These are phyloP conservation scores for Leptinotarsa texana DNA, from an alignment of 1,140 invertebrate genomes.

Conservation along the genomic window DNA sequence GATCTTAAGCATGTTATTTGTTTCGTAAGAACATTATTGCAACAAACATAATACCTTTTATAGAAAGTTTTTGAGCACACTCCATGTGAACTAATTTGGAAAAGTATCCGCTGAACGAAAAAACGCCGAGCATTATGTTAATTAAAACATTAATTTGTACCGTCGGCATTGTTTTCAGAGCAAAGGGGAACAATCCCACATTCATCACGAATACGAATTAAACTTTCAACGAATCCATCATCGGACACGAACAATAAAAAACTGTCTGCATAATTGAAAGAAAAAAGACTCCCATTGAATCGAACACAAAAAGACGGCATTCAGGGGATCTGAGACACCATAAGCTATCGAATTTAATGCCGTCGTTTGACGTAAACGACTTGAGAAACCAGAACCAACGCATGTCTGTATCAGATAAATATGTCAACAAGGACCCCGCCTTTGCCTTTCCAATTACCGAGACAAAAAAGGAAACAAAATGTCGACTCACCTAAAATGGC, in stretches of 20 bases:
- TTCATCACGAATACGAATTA: not conserved
- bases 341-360: slow-evolving; percentile 50
- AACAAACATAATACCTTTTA: too few relatives aligned
- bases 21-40: too few relatives aligned
- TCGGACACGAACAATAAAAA: not conserved
- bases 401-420: slow-evolving; percentile 52
- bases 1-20: too few relatives aligned
- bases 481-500: slow-evolving; percentile 48
- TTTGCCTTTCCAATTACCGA: slow-evolving; percentile 46
- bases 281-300: not conserved
- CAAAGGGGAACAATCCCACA: too few relatives aligned
- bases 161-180: too few relatives aligned
- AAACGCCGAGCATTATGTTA: too few relatives aligned
- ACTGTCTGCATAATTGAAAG: not conserved
- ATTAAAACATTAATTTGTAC: too few relatives aligned
- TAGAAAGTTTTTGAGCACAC: too few relatives aligned
- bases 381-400: slow-evolving; percentile 43
- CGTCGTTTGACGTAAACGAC: slow-evolving; percentile 49
- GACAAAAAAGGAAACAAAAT: slow-evolving; percentile 32
- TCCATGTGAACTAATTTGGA: too few relatives aligned
- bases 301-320: not conserved
- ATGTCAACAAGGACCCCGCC: slow-evolving; percentile 52
- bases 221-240: not conserved
- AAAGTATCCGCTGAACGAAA: too few relatives aligned
- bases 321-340: not conserved